Evolutionary conservation across 2,113 vertebrate species (phyloP).

Genomic region (Poicephalus meyeri): DNA sequence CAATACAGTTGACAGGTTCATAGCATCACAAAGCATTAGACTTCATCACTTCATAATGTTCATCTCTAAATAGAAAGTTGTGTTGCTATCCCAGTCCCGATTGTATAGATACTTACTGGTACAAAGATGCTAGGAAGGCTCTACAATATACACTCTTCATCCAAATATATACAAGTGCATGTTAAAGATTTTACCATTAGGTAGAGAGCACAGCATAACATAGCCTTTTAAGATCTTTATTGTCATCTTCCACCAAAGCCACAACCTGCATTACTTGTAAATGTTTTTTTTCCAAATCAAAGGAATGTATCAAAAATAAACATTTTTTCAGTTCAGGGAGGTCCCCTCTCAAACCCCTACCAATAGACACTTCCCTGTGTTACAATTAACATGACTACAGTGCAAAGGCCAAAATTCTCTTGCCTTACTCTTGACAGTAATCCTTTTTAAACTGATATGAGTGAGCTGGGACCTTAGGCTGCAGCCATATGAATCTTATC

Average conservation of each 20-base stretch:
- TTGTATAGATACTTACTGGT: neutral
- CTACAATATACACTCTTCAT: neutral
- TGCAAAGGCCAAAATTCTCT: neutral
- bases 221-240: neutral
- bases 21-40: neutral
- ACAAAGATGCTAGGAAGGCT: neutral
- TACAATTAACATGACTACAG: neutral
- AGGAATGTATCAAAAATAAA: neutral
- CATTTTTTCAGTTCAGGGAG: neutral
- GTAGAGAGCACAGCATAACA: neutral
- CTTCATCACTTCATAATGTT: neutral
- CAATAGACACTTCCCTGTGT: neutral
- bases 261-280: neutral
- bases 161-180: neutral
- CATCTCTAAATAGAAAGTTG: neutral
- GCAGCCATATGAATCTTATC: neutral
- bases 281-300: rapidly evolving
- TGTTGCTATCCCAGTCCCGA: neutral
- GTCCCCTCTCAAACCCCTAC: neutral
- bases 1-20: neutral
- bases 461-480: neutral
- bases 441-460: neutral
- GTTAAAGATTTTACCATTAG: neutral
- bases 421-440: neutral
- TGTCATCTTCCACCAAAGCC: neutral